Conservation (phyloP, 1,140 invertebrate species). For the Diabrotica virgifera region DNA sequence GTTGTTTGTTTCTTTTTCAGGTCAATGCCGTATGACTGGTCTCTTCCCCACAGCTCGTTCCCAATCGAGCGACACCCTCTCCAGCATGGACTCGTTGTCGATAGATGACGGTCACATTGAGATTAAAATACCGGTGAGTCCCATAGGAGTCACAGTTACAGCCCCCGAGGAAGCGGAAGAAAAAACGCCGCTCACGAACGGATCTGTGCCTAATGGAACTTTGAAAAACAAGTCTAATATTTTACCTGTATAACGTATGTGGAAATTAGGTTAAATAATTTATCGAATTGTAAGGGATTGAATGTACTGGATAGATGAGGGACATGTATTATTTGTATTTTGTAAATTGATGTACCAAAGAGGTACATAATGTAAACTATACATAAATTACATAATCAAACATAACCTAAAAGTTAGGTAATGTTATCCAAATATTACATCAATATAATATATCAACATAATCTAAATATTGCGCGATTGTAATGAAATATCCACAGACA, state of each 20-base stretch:
- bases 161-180: constrained; percentile 39
- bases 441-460: no score
- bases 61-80: constrained; percentile 44
- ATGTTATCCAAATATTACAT: no score
- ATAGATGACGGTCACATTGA: constrained; percentile 42
- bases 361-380: no score
- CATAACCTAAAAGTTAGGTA: no score
- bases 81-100: constrained; percentile 44
- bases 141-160: constrained; percentile 37
- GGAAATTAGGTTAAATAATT: neutral
- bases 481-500: no score
- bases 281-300: neutral
- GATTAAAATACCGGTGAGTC: constrained; percentile 38
- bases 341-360: no score
- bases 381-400: no score
- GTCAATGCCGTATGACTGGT: constrained; percentile 35
- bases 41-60: constrained; percentile 38
- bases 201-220: constrained; percentile 24
- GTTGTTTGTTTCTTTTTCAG: constrained; percentile 29
- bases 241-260: constrained; percentile 11
- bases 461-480: no score
- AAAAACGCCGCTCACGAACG: constrained; percentile 29
- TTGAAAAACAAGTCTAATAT: constrained; percentile 15
- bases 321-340: no score
- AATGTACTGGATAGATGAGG: no score